Evolutionary conservation across 2,888 invertebrate genomes (phyloP), one percentile per base, ranked within the genome.

Genomic region (Tetramorium bicarinatum): DNA sequence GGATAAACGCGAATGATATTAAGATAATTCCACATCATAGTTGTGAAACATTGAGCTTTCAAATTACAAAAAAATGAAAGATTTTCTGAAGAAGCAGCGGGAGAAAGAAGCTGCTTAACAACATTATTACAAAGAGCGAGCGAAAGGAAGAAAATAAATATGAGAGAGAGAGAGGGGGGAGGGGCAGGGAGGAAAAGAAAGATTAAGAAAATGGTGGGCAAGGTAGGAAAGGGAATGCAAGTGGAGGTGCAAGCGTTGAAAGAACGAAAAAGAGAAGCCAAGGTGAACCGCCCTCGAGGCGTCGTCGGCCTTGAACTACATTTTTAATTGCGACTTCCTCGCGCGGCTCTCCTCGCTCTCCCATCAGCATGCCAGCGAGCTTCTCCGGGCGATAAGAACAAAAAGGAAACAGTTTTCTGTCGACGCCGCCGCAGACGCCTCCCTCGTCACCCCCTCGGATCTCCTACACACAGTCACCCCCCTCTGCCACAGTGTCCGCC

Each of bases 301-400:
- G 89, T 89, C 91, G 89, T 89, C 90, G 91, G 93, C 95, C 94
- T 94, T 95, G 95, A 94, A 94, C 94, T 94, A 94, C 93, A 94
- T 94, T 94, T 94, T 94, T 95, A 95, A 95, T 95, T 94, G 94
- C 93, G 89, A 92, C 92, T 91, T 93, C 87, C 92, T 91, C 91
- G 87, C 86, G 85, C 86, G 54, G 76, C 85, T 59, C 84, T 47
- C 82, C 88, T 82, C 83, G 75, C 69, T 61, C 69, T 61, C 49
- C 82, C 77, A 59, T 54, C 82, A 52, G 85, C 74, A 72, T 64
- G 62, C 34, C 59, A 25, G 52, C 54, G 52, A 84, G 88, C 89
- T 93, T 86, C 92, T 92, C 89, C 89, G 92, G 91, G 91, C 91
- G 92, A 91, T 92, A 93, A 94, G 94, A 95, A 95, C 94, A 94